Base-by-base conservation (phyloP, 2,888 invertebrate genomes). In the Lasioglossum villosulum region DNA sequence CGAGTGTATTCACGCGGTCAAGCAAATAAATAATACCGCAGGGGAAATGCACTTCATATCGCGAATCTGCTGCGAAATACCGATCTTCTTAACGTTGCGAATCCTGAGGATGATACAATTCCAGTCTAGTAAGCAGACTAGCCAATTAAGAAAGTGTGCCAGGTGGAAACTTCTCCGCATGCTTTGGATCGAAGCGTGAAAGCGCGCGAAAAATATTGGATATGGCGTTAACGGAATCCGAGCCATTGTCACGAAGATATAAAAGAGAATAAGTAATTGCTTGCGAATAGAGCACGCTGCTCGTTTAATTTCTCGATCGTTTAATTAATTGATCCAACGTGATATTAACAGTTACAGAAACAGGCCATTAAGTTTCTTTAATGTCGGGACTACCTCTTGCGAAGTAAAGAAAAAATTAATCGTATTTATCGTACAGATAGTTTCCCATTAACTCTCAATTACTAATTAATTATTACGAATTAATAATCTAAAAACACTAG, bases 121-220 rank as follows among this genome's bases (percentile, higher is more conserved):
- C 86, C 79, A 86, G 68, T 86, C 88, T 86, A 83, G 12, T 90
- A 90, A 90, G 77, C 86, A 87, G 82, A 70, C 52, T 66, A 76
- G 27, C n/a, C n/a, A 12, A 39, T 79, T 4, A 75, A 68, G 87
- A 88, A 90, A 90, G 89, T 88, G 39, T 90, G 86, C 39, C 90
- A n/a, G 12, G 37, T n/a, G 37, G 37, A 68, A 68, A 68, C 37
- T 68, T 68, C 34, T 10, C 12, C 34, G 4, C 68, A 39, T 68
- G 10, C 68, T 68, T n/a, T 0, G 23, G 23, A 68, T 12, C 4
- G n/a, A 68, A 68, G 12, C n/a, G 68, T n/a, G 37, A 68, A 68
- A n/a, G 37, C 68, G n/a, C 23, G 10, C 39, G 37, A 39, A 68
- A 68, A 37, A 37, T 12, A 37, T 68, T 39, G 68, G 12, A 68